These are phyloP conservation scores for Melanotaenia trifasciata DNA, from an alignment of 2,797 vertebrate genomes.

Conservation along the genomic window DNA sequence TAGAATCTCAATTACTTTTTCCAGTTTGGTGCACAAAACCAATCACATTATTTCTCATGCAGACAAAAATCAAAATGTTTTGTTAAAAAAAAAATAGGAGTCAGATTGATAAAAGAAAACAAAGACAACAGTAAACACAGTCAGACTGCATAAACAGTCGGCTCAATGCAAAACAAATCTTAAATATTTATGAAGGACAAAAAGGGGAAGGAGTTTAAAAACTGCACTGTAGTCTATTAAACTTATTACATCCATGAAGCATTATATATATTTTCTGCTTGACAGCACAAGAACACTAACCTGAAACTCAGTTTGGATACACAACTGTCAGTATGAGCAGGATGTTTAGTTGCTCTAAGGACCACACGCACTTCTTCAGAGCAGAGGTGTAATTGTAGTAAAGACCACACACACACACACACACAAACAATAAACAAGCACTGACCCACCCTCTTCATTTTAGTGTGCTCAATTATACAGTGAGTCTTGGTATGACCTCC, in stretches of 20 bases:
- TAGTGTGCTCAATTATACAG: slow-evolving; percentile 7
- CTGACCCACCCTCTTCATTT: slow-evolving; percentile 14
- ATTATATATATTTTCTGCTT: slow-evolving; percentile 3
- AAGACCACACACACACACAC: slow-evolving; percentile 26
- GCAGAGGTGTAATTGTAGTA: slow-evolving; percentile 29
- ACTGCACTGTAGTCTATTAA: slow-evolving; percentile 30
- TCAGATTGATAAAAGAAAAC: neutral
- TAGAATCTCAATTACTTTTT: no score
- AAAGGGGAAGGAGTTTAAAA: slow-evolving; percentile 29
- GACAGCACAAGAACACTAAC: slow-evolving; percentile 7
- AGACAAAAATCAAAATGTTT: neutral
- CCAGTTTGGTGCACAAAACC: neutral
- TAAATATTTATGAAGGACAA: slow-evolving; percentile 65
- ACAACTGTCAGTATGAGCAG: neutral
- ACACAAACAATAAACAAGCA: slow-evolving; percentile 35
- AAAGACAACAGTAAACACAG: slow-evolving; percentile 13
- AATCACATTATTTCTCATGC: neutral
- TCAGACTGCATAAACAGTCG: slow-evolving; percentile 45
- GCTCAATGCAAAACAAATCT: slow-evolving; percentile 33
- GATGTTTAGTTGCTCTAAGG: neutral
- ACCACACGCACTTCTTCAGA: slow-evolving; percentile 22
- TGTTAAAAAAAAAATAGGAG: neutral
- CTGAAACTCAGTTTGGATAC: slow-evolving; percentile 7
- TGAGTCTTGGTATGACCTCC: neutral
- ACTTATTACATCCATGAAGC: slow-evolving; percentile 18